phyloP scores from a whole-genome alignment of 1,140 invertebrate species.

The Drosophila azteca region DNA sequence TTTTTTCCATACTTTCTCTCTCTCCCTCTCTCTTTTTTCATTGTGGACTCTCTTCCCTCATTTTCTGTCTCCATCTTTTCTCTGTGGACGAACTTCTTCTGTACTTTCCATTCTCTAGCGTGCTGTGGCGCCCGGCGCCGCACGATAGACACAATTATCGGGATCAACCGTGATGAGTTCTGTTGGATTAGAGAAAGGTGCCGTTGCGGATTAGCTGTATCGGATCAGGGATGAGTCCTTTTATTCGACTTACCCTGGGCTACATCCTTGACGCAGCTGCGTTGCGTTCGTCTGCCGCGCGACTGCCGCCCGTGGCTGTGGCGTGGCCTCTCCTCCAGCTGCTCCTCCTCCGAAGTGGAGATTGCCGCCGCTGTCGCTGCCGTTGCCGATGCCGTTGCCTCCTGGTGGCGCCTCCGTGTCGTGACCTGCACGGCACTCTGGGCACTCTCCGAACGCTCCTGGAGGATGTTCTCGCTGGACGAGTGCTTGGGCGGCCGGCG shows the following conservation, averaged over 20 bases:
- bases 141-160: slow-evolving; percentile 63
- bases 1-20: slow-evolving; percentile 3
- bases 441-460: slow-evolving; percentile 3
- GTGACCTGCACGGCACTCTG: slow-evolving; percentile 56
- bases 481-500: slow-evolving; percentile 57
- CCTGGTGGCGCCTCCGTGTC: slow-evolving; percentile 19
- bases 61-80: background rate
- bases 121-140: slow-evolving; percentile 54
- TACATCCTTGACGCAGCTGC: slow-evolving; percentile 55
- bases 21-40: background rate
- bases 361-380: slow-evolving; percentile 3
- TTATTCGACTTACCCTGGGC: slow-evolving; percentile 39
- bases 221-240: background rate
- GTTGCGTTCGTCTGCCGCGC: slow-evolving; percentile 40
- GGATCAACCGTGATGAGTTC: slow-evolving; percentile 72
- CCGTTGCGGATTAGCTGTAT: background rate
- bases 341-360: slow-evolving; percentile 54
- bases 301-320: slow-evolving; percentile 17
- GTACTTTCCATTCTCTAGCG: slow-evolving; percentile 21
- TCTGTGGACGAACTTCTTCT: slow-evolving; percentile 6
- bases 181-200: slow-evolving; percentile 4
- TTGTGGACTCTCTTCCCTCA: background rate
- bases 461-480: slow-evolving; percentile 65
- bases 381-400: background rate
- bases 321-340: background rate